These are phyloP conservation scores for Malaclemys terrapin DNA, from an alignment of 2,113 vertebrate species.

Conservation along the genomic window DNA sequence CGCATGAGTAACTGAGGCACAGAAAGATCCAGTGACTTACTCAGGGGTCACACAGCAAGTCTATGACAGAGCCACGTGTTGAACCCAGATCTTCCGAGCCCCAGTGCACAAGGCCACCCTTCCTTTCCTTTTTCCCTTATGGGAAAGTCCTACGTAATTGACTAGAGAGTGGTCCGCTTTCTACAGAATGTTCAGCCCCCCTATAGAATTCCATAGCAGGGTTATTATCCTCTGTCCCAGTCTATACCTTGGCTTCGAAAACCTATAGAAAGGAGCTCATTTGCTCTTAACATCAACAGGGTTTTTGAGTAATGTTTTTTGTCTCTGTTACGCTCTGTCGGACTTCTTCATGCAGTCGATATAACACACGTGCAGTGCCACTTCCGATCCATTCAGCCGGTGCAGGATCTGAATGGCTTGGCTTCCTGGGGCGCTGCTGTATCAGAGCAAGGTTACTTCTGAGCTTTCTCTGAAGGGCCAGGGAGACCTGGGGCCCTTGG, in stretches of 20 bases:
- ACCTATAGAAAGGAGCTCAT: neutral
- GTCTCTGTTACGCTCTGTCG: neutral
- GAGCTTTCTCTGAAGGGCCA: neutral
- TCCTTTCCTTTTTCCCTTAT: neutral
- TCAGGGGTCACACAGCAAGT: fast-evolving
- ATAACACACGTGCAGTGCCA: neutral
- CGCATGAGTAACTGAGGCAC: neutral
- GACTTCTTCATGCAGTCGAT: neutral
- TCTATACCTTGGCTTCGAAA: neutral
- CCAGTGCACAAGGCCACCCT: neutral
- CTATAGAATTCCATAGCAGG: neutral
- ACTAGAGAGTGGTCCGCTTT: neutral
- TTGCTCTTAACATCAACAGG: neutral
- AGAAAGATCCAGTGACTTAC: neutral
- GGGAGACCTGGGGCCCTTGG: neutral
- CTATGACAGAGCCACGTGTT: neutral
- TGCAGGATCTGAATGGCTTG: fast-evolving
- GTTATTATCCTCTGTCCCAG: neutral
- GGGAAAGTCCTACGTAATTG: neutral
- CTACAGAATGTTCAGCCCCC: neutral
- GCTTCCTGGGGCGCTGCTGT: neutral
- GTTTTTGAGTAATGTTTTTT: neutral
- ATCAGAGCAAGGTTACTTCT: neutral
- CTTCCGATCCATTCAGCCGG: neutral
- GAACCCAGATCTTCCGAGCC: neutral